Evolutionary conservation across 2,888 invertebrate genomes (phyloP).

Genomic region (Phortica okadai): DNA sequence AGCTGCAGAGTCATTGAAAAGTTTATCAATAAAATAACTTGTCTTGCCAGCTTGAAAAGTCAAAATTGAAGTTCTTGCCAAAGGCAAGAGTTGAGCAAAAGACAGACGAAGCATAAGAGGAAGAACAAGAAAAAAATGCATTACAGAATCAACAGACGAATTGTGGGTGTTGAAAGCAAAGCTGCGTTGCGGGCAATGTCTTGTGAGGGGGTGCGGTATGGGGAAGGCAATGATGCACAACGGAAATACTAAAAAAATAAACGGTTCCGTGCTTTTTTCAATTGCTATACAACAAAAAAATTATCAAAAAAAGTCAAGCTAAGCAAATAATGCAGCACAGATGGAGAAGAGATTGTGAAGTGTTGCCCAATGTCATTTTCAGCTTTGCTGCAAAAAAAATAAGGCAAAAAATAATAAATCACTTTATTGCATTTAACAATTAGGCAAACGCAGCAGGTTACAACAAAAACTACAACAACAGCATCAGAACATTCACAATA

Average conservation of each 20-base stretch:
- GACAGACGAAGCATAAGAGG: not conserved
- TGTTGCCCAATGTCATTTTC: not conserved
- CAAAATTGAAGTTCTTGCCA: constrained; percentile 34
- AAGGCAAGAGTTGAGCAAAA: constrained; percentile 36
- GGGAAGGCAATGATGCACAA: not conserved
- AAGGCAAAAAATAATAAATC: not conserved
- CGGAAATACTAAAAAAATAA: not conserved
- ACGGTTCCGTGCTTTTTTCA: not conserved
- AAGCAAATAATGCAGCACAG: not conserved
- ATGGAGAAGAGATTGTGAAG: not conserved
- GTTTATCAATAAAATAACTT: constrained; percentile 70
- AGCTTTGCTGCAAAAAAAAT: not conserved
- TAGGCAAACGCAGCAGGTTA: not conserved
- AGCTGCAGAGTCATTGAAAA: constrained; percentile 56
- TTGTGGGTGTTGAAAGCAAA: not conserved
- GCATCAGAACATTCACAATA: no score
- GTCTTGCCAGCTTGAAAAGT: constrained; percentile 49
- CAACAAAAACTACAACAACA: not conserved
- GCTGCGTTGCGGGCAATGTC: not conserved
- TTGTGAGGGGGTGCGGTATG: not conserved
- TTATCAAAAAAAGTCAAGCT: not conserved
- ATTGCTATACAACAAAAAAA: not conserved
- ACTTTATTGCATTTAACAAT: constrained; percentile 18
- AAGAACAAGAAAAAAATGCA: not conserved
- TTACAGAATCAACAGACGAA: not conserved